Conservation (phyloP, 2,113 vertebrate species). For the Menidia beryllina region DNA sequence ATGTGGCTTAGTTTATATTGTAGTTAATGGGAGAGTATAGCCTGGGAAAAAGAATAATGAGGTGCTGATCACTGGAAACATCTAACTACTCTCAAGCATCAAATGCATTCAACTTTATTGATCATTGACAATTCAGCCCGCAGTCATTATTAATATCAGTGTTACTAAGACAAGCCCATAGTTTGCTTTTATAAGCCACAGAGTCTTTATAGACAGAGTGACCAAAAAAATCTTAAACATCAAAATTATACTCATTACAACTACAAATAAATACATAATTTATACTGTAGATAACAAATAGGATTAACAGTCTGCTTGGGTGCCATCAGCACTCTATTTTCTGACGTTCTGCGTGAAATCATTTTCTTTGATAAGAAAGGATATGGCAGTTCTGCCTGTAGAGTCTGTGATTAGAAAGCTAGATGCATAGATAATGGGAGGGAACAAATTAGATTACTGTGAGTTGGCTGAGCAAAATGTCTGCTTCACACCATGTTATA, state of each 20-base stretch:
- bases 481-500: slow-evolving; percentile 2
- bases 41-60: no score
- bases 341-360: slow-evolving; percentile 13
- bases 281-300: slow-evolving; percentile 37
- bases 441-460: slow-evolving; percentile 36
- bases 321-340: slow-evolving; percentile 47
- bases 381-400: slow-evolving; percentile 3
- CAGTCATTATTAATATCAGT: no score
- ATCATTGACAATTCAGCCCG: no score
- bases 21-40: slow-evolving; percentile 4
- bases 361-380: slow-evolving; percentile 37
- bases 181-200: no score
- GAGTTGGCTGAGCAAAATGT: slow-evolving; percentile 17
- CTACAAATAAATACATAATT: slow-evolving; percentile 13
- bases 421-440: slow-evolving; percentile 47
- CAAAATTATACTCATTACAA: no score
- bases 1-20: slow-evolving; percentile 44
- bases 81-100: no score
- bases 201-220: no score
- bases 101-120: no score
- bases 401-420: slow-evolving; percentile 44
- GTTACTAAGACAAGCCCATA: no score
- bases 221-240: no score
- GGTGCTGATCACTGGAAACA: no score
- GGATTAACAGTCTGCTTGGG: slow-evolving; percentile 35